Evolutionary conservation across 92 coral and sea anemone genomes (phyloP).

Genomic region (Virgularia gustaviana): DNA sequence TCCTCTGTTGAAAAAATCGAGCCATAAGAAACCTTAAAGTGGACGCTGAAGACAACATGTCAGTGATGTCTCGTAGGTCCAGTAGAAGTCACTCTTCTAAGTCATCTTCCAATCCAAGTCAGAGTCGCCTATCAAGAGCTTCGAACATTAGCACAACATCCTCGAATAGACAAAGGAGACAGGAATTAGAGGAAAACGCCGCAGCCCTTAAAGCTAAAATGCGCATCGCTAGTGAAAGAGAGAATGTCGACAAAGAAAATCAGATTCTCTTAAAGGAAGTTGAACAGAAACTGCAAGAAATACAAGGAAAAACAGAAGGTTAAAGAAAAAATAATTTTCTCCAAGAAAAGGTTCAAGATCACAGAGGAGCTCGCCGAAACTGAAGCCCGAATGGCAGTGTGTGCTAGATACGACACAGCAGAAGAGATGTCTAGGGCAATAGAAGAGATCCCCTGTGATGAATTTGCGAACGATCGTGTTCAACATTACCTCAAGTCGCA

Average conservation of each 20-base stretch:
- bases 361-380: conserved; percentile 34
- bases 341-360: conserved; percentile 29
- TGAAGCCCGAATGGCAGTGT: conserved; percentile 32
- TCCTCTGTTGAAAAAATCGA: conserved; percentile 25
- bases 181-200: conserved; percentile 40
- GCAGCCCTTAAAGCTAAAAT: conserved; percentile 44
- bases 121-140: neutral
- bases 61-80: conserved; percentile 14
- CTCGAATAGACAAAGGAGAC: conserved; percentile 36
- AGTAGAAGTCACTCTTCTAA: conserved; percentile 1
- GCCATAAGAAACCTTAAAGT: conserved; percentile 20
- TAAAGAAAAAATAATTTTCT: conserved; percentile 27
- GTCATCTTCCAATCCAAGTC: neutral
- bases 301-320: conserved; percentile 37
- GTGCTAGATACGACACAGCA: neutral
- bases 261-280: conserved; percentile 29
- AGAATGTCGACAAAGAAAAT: conserved; percentile 31
- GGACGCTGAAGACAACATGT: conserved; percentile 1
- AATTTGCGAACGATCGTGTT: neutral
- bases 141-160: neutral
- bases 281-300: conserved; percentile 29
- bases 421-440: neutral
- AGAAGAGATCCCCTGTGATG: conserved; percentile 10
- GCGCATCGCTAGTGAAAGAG: conserved; percentile 37
- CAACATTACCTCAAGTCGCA: conserved; percentile 3